phyloP scores from a whole-genome alignment of 2,113 vertebrate genomes.

The Oreocharis arfaki region DNA sequence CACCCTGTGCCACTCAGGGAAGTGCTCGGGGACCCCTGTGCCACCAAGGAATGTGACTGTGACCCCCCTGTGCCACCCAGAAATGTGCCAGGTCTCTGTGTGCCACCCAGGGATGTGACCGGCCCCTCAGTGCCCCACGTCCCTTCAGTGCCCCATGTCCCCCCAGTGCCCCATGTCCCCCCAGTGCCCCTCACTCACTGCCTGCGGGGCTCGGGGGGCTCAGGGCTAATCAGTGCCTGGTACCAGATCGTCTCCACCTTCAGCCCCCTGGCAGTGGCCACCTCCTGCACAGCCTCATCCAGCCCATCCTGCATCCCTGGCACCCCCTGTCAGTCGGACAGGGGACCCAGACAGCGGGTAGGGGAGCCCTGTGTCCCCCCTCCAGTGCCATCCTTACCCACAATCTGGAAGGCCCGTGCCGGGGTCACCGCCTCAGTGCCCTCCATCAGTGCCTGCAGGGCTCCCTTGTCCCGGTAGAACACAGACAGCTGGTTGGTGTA shows the following conservation, averaged over 20 bases:
- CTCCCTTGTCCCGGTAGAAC: background rate
- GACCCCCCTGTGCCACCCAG: background rate
- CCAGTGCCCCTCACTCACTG: background rate
- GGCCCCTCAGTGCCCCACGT: background rate
- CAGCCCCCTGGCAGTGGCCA: background rate
- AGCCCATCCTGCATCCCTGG: background rate
- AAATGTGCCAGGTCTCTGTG: fast-evolving
- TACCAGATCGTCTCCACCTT: background rate
- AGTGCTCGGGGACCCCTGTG: background rate
- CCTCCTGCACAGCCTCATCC: background rate
- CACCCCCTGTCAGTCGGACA: background rate
- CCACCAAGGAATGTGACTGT: background rate
- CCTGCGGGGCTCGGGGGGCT: background rate
- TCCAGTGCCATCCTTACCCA: background rate
- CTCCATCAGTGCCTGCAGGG: background rate
- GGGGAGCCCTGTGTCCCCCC: background rate
- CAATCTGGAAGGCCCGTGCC: background rate
- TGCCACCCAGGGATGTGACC: background rate
- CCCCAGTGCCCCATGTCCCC: background rate
- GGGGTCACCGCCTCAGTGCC: background rate
- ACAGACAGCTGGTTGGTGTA: background rate
- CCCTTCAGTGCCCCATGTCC: background rate
- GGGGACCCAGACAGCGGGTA: background rate
- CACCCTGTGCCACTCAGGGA: background rate
- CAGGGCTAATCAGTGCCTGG: background rate